Evolutionary conservation across 2,113 vertebrate genomes (phyloP), one percentile per base, ranked within the genome.

Genomic region (Otus sunia): DNA sequence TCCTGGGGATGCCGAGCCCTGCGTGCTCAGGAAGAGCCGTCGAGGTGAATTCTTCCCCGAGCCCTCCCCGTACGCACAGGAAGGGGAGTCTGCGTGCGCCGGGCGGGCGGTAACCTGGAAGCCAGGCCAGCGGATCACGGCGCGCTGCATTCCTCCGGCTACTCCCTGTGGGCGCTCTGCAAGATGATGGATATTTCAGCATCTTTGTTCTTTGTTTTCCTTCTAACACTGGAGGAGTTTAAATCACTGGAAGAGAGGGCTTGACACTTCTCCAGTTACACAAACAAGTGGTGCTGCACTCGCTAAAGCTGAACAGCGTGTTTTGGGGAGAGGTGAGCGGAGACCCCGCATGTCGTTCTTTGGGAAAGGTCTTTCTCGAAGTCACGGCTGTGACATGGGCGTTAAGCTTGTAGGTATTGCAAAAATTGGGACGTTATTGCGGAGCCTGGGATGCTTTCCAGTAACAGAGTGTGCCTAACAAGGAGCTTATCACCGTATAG

Each of bases 201-300:
- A 97, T 98, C 97, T 98, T 98, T 98, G 97, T 98, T 97, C 97
- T 98, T 94, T 97, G 94, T 97, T 97, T 97, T 96, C 86, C 90
- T 92, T 96, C 92, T 95, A 56, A 97, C 96, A 88, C 98, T 63
- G 88, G 92, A 89, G 91, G 94, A 85, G 95, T 97, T 97, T 98
- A 98, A 98, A 98, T 98, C 98, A 98, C 86, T 9, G 79, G 47
- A 62, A 72, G 96, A 97, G 92, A 92, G 90, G 32, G 84, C 94
- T 81, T 85, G 97, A 87, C 94, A 64, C 92, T 88, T 97, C 96
- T 97, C 91, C 90, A 88, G 85, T 98, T 97, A 80, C 93, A 97
- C 96, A 97, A 97, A 97, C 97, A 97, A 83, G 76, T 2, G 63
- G 63, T 75, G 94, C 97, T 83, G 95, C 45, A 5, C 75, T 84